Evolutionary conservation across 2,113 vertebrate species (phyloP).

Genomic region (Ia io): DNA sequence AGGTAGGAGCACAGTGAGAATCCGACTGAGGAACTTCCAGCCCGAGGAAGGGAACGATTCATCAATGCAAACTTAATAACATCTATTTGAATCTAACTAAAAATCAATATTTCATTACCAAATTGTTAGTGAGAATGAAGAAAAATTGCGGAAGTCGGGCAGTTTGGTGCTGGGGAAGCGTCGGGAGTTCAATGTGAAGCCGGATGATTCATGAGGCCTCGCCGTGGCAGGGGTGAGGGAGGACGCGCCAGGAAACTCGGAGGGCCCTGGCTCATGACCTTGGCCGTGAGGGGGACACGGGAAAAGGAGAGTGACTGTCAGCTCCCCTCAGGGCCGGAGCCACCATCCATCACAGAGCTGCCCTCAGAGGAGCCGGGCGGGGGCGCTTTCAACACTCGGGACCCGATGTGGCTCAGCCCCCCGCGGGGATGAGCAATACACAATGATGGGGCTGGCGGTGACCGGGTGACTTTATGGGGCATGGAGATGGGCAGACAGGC

Average conservation of each 20-base stretch:
- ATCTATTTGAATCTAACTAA: slow-evolving; percentile 99
- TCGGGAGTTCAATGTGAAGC: slow-evolving; percentile 96
- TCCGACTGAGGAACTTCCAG: slow-evolving; percentile 94
- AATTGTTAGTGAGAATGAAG: slow-evolving; percentile 99
- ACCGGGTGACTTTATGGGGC: neutral
- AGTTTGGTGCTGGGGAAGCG: slow-evolving; percentile 92
- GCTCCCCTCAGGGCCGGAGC: slow-evolving; percentile 89
- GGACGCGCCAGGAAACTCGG: slow-evolving; percentile 88
- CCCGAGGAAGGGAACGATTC: slow-evolving; percentile 93
- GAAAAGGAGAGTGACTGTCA: slow-evolving; percentile 96
- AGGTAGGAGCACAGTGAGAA: slow-evolving; percentile 89
- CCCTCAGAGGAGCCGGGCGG: slow-evolving; percentile 41
- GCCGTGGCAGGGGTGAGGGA: slow-evolving; percentile 85
- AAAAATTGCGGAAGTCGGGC: slow-evolving; percentile 98
- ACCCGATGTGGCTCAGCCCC: slow-evolving; percentile 50
- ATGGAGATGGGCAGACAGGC: neutral
- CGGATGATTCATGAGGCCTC: slow-evolving; percentile 98
- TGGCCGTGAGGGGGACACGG: slow-evolving; percentile 83
- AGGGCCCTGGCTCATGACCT: slow-evolving; percentile 93
- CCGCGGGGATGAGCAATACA: neutral
- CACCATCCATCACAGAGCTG: slow-evolving; percentile 89
- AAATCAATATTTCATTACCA: slow-evolving; percentile 99
- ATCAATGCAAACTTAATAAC: slow-evolving; percentile 99
- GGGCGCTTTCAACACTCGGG: slow-evolving; percentile 82
- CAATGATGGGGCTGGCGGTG: fast-evolving